Base-by-base conservation (phyloP, 2,113 vertebrate genomes). In the Indri indri region DNA sequence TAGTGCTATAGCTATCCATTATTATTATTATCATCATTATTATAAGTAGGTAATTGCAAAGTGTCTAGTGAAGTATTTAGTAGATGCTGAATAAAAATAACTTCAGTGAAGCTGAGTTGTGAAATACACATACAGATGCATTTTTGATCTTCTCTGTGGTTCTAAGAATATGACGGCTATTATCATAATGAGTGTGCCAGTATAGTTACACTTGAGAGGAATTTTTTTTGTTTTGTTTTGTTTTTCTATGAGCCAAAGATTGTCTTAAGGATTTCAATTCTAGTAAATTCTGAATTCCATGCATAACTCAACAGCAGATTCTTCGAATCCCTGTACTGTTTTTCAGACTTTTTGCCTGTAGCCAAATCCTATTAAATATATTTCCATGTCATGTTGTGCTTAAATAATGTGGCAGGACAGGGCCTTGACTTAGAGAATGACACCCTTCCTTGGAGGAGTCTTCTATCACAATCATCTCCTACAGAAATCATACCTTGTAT, bases 381-480 rank as follows among this genome's bases (percentile, higher is more conserved):
- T 71, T 95, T 97, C 91, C 91, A 95, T 96, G 97, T 96, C 96
- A 96, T 96, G 96, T 98, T 97, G 79, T 73, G 14, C 61, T 94
- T 93, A 98, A 96, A 96, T 94, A 89, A 97, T 96, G 73, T 81
- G 87, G 73, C 63, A 98, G 93, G 96, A 97, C 27, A 85, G 94
- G 79, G 37, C 82, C 93, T 96, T 93, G 85, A 93, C 2, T 16
- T 88, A 79, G 81, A 92, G 95, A 95, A 70, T 70, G 23, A 42
- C 88, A 97, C 23, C 20, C 81, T 96, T 94, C 71, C 91, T 97
- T 54, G 22, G 0, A 96, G 93, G 96, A 80, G 42, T 68, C 91
- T 92, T 95, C 93, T 84, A 13, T 95, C 90, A 88, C 81, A 97
- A 22, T 50, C 37, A 85, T 88, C 66, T 96, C 77, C 34, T 0